These are phyloP conservation scores for Stictocephala bisonia DNA, from an alignment of 2,888 invertebrate species.

Conservation along the genomic window DNA sequence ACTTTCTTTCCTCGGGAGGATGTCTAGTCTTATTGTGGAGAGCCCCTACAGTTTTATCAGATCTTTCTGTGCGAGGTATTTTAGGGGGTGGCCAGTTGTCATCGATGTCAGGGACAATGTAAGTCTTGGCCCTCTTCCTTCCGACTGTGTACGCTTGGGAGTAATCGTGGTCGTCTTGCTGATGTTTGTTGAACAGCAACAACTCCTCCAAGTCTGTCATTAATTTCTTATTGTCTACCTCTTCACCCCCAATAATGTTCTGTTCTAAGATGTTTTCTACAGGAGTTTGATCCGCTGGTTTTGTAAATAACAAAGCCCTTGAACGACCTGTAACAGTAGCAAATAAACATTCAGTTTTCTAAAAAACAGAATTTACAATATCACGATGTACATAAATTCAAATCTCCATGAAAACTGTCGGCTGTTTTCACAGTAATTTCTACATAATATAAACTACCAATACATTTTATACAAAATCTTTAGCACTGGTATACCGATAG, in stretches of 20 bases:
- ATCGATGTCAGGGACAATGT: conserved; percentile 52
- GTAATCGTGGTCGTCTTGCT: conserved; percentile 54
- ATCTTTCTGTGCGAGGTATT: conserved; percentile 7
- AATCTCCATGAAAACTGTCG: no score
- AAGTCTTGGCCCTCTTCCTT: conserved; percentile 36
- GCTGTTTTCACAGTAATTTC: no score
- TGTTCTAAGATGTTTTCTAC: conserved; percentile 49
- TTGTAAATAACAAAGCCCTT: conserved; percentile 45
- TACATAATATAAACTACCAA: no score
- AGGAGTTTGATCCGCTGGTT: conserved; percentile 46
- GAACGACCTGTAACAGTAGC: conserved; percentile 42
- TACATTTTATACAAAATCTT: no score
- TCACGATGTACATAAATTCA: no score
- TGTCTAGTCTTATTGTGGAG: conserved; percentile 23
- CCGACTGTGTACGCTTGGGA: conserved; percentile 45
- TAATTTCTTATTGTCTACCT: conserved; percentile 46
- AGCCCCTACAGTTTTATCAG: not conserved
- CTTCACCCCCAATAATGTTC: conserved; percentile 50
- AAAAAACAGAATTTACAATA: no score
- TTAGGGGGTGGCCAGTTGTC: conserved; percentile 55
- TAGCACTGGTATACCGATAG: no score
- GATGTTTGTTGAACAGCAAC: conserved; percentile 51
- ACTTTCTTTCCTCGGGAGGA: conserved; percentile 8
- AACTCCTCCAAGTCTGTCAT: conserved; percentile 55
- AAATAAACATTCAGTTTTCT: no score